Base-by-base conservation (phyloP, 2,888 invertebrate species). In the Drosophila mettleri region DNA sequence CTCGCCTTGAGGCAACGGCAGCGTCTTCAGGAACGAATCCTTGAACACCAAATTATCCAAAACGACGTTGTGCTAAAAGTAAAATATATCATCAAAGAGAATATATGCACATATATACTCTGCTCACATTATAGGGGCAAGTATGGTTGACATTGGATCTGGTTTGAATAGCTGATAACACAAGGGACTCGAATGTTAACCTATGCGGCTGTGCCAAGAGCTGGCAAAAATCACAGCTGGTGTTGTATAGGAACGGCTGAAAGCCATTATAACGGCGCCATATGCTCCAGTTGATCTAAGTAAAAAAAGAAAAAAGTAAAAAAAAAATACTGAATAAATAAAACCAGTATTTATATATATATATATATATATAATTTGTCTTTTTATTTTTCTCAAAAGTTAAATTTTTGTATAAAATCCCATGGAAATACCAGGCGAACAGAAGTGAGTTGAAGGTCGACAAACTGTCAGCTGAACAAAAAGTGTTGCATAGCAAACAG, bases 1-100 rank as follows among this genome's bases (percentile, higher is more conserved):
- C 7, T 78, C 58, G 24, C 74, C 70, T 24, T 51, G 46, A 3
- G 76, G 76, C 46, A 77, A 16, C 0, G 78, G 78, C 34, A 77
- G 31, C 7, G n/a, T 34, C 16, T 36, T 22, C 3, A 77, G 43
- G 14, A 61, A 65, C 2, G 9, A 31, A 27, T 77, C 78, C 0
- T 22, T 20, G 8, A 70, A 74, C n/a, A 78, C 70, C 58, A 70
- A 16, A 10, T 74, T 67, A 14, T 78, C 63, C 18, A 77, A 39
- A 18, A 62, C 53, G 34, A 67, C 4, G 22, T 77, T 58, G 22
- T 76, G 55, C 76, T 75, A 27, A 0, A 18, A 31, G 5, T n/a
- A 16, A 1, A 18, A 20, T 18, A 10, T 36, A 61, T 20, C 9
- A 27, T 49, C 14, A 24, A 16, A 16, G 12, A 34, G 14, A 3